A percentile compares a stretch with the other conserved stretches of the same genome.
phyloP scores from a whole-genome alignment of 1,140 invertebrate genomes.

The Drosophila baimaii region DNA sequence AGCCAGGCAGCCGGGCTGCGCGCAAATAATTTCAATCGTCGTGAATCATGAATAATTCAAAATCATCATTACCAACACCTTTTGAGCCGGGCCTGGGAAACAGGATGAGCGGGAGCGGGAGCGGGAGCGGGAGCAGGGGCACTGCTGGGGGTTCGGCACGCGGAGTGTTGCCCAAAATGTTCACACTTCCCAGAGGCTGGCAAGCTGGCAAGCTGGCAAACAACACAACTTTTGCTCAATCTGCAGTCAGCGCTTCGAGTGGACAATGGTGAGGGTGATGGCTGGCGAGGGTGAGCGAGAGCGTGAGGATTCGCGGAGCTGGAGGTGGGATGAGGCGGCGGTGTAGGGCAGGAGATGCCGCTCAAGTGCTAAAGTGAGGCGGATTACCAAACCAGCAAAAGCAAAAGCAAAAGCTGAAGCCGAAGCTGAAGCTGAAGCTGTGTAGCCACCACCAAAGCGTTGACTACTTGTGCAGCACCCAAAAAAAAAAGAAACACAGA shows the following conservation, averaged over 20 bases:
- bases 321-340: slow-evolving; percentile 3
- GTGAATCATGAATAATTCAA: slow-evolving; percentile 83
- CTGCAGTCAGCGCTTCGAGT: slow-evolving; percentile 75
- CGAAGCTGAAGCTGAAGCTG: slow-evolving; percentile 28
- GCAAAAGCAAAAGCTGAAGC: slow-evolving; percentile 44
- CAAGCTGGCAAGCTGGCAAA: slow-evolving; percentile 40
- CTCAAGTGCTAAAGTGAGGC: slow-evolving; percentile 82
- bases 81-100: slow-evolving; percentile 67
- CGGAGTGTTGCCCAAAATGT: slow-evolving; percentile 82
- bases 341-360: slow-evolving; percentile 62
- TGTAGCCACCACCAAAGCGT: slow-evolving; percentile 67
- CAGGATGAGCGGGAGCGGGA: slow-evolving; percentile 14
- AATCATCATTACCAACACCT: slow-evolving; percentile 83
- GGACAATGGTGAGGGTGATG: slow-evolving; percentile 55
- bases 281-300: neutral
- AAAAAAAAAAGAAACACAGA: slow-evolving; percentile 36
- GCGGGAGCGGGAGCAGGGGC: neutral
- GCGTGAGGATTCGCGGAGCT: slow-evolving; percentile 17
- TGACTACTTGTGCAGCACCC: slow-evolving; percentile 45
- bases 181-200: slow-evolving; percentile 78
- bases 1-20: slow-evolving; percentile 24
- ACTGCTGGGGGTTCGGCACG: slow-evolving; percentile 16
- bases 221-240: slow-evolving; percentile 79
- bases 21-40: slow-evolving; percentile 83
- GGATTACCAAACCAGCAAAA: slow-evolving; percentile 74